These are phyloP conservation scores for Columba guinea DNA, from an alignment of 2,797 vertebrate genomes.

Conservation along the genomic window DNA sequence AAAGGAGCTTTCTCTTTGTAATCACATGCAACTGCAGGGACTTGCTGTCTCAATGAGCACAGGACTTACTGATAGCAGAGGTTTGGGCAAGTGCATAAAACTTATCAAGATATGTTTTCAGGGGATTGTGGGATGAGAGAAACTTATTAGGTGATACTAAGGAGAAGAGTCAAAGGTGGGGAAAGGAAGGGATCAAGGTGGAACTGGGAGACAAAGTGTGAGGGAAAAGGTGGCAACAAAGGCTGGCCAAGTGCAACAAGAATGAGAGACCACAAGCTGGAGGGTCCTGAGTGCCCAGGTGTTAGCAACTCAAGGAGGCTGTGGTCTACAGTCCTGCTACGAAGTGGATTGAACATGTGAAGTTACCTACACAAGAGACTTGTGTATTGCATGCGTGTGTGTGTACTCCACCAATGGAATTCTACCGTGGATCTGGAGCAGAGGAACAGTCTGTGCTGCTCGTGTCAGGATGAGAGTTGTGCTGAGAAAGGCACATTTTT, in stretches of 20 bases:
- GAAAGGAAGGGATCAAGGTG: background rate
- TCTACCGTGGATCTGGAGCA: background rate
- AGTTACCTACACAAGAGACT: background rate
- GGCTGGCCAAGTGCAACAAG: background rate
- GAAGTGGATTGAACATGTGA: background rate
- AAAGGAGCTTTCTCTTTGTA: background rate
- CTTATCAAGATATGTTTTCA: background rate
- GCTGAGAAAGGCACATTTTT: background rate
- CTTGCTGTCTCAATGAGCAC: background rate
- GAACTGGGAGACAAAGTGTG: background rate
- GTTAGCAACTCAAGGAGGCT: background rate
- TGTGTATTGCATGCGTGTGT: background rate
- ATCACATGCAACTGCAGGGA: fast-evolving
- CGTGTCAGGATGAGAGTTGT: background rate
- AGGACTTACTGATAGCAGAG: background rate
- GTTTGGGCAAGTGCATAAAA: background rate
- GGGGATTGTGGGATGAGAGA: background rate
- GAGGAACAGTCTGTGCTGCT: background rate
- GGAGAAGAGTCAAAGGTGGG: background rate
- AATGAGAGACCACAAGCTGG: background rate
- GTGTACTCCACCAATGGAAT: background rate
- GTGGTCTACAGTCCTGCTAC: background rate
- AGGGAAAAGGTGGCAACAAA: background rate
- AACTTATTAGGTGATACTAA: background rate
- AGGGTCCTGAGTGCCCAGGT: background rate